Conservation (phyloP, 2,797 vertebrate species). For the Aldrovandia affinis region DNA sequence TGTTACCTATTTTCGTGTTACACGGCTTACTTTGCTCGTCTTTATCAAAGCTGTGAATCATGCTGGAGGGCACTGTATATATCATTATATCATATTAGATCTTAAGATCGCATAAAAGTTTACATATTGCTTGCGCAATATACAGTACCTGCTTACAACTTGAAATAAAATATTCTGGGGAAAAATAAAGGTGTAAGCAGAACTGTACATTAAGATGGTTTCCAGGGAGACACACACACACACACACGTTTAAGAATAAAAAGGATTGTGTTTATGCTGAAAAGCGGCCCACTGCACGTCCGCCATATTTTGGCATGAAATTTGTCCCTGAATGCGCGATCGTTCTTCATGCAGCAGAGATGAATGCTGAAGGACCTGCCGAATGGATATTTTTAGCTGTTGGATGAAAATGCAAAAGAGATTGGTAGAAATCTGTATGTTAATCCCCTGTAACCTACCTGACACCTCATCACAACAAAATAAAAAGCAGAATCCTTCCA, state of each 20-base stretch:
- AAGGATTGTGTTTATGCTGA: not conserved
- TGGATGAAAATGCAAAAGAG: not conserved
- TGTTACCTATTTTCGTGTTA: too few relatives aligned
- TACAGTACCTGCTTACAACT: not conserved
- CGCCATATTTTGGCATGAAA: not conserved
- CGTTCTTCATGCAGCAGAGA: not conserved
- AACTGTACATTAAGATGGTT: not conserved
- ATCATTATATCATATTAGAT: not conserved
- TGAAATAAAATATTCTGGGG: too few relatives aligned
- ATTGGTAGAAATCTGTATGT: not conserved
- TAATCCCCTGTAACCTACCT: conserved; percentile 21
- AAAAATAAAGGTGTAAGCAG: too few relatives aligned
- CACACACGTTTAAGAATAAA: not conserved
- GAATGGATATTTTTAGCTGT: conserved; percentile 8
- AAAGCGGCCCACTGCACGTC: not conserved
- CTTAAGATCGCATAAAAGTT: not conserved
- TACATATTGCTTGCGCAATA: not conserved
- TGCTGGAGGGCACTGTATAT: too few relatives aligned
- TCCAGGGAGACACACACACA: not conserved
- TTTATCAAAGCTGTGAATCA: too few relatives aligned
- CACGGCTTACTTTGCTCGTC: too few relatives aligned
- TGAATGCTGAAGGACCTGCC: conserved; percentile 1
- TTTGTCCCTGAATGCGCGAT: not conserved
- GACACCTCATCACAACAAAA: not conserved
- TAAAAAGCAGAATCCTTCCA: conserved; percentile 1